Evolutionary conservation across 1,140 invertebrate species (phyloP).

Genomic region (Drosophila santomea): DNA sequence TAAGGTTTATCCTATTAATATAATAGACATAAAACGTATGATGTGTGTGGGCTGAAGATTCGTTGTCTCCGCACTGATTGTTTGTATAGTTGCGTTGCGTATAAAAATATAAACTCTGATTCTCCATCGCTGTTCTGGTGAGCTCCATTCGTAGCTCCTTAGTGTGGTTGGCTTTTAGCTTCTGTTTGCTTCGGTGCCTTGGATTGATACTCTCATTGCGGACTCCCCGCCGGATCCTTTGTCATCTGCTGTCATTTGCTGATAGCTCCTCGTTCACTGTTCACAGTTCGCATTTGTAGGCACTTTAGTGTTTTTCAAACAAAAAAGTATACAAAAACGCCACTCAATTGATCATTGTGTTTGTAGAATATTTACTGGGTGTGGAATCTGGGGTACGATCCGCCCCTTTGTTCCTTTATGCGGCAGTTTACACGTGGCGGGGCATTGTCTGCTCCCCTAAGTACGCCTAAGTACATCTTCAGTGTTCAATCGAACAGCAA

Average conservation of each 20-base stretch:
- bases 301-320: slow-evolving; percentile 77
- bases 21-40: slow-evolving; percentile 76
- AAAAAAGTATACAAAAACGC: slow-evolving; percentile 58
- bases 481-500: slow-evolving; percentile 30
- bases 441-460: slow-evolving; percentile 1
- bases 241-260: slow-evolving; percentile 16
- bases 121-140: slow-evolving; percentile 22
- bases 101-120: slow-evolving; percentile 79
- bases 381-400: slow-evolving; percentile 1
- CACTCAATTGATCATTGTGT: background rate
- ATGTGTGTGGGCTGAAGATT: slow-evolving; percentile 31
- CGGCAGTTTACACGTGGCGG: slow-evolving; percentile 27
- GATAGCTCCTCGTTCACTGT: slow-evolving; percentile 33
- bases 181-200: slow-evolving; percentile 62
- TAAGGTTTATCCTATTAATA: slow-evolving; percentile 73
- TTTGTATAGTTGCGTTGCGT: slow-evolving; percentile 54
- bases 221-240: slow-evolving; percentile 4
- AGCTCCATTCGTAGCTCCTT: background rate
- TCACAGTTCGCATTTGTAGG: slow-evolving; percentile 64
- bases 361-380: slow-evolving; percentile 60
- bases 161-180: slow-evolving; percentile 56
- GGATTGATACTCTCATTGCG: slow-evolving; percentile 43
- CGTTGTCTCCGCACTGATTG: slow-evolving; percentile 31
- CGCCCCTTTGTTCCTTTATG: slow-evolving; percentile 2
- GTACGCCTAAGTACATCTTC: slow-evolving; percentile 25